A percentile compares a stretch with the other conserved stretches of the same genome.
These are phyloP conservation scores for Frieseomelitta varia DNA, from an alignment of 1,140 invertebrate genomes.

Conservation along the genomic window DNA sequence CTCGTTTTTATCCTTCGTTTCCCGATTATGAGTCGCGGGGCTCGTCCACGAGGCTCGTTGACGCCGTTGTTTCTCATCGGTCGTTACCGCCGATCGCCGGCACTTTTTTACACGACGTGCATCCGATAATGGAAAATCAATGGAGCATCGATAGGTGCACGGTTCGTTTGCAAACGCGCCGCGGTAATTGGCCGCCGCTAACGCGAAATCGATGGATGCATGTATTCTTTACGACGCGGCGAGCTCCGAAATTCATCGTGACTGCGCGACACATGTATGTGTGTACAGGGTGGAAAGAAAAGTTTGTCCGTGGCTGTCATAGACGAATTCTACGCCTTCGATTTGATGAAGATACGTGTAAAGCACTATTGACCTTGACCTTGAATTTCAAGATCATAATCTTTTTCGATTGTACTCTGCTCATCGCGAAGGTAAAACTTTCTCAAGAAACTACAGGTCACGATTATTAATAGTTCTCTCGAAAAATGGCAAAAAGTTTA, in stretches of 20 bases:
- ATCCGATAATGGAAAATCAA: conserved; percentile 40
- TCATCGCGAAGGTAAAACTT: too few species aligned
- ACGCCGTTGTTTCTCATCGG: background rate
- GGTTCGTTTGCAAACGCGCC: conserved; percentile 6
- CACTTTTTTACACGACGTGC: background rate
- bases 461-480: too few species aligned
- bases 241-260: conserved; percentile 3
- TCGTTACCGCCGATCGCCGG: background rate
- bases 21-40: background rate
- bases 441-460: too few species aligned
- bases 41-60: background rate
- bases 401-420: too few species aligned
- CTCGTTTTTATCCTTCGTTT: background rate
- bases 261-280: background rate
- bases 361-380: too few species aligned
- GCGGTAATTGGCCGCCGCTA: conserved; percentile 23
- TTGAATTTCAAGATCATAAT: too few species aligned
- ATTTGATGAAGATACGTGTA: too few species aligned
- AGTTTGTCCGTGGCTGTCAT: too few species aligned
- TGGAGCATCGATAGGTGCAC: conserved; percentile 32
- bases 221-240: background rate
- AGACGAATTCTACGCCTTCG: too few species aligned
- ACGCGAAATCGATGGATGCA: conserved; percentile 29
- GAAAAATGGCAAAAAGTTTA: too few species aligned
- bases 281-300: too few species aligned